A percentile compares a stretch with the other conserved stretches of the same genome.
These are phyloP conservation scores for Conops quadrifasciatus DNA, from an alignment of 2,888 invertebrate genomes.

Conservation along the genomic window DNA sequence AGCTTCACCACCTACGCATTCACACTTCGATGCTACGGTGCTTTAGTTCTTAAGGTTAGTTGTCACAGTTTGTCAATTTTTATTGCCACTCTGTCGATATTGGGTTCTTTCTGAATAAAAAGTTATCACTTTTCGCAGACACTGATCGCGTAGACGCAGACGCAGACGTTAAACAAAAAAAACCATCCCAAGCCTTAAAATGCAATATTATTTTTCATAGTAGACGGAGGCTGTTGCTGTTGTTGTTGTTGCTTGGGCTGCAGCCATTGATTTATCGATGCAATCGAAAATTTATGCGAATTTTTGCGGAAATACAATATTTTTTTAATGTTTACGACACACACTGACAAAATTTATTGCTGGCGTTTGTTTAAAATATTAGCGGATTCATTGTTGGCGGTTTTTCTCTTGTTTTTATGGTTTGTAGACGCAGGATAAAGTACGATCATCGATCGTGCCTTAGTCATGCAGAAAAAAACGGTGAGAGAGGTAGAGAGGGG, in stretches of 20 bases:
- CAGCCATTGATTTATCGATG: constrained; percentile 35
- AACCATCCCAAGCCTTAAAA: not conserved
- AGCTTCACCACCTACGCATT: constrained; percentile 8
- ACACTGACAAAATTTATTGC: constrained; percentile 20
- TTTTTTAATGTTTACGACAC: not conserved
- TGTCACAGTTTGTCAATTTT: constrained; percentile 20
- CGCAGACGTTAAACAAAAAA: not conserved
- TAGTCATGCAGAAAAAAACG: too few species aligned
- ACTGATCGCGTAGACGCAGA: not conserved
- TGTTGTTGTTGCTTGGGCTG: not conserved
- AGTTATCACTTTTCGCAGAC: constrained; percentile 17
- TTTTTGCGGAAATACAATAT: constrained; percentile 21
- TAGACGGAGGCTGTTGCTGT: not conserved
- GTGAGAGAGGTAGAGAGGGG: too few species aligned
- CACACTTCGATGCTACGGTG: not conserved
- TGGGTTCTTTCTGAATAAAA: not conserved
- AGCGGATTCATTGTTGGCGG: not conserved
- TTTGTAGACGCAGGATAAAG: too few species aligned
- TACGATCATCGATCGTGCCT: too few species aligned
- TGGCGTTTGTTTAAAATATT: constrained; percentile 16
- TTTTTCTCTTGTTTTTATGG: too few species aligned
- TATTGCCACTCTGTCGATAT: constrained; percentile 23
- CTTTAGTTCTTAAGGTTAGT: not conserved
- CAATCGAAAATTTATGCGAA: constrained; percentile 34
- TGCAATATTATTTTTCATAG: not conserved